Evolutionary conservation across 1,140 invertebrate species (phyloP), one percentile per base, ranked within the genome.

Genomic region (Meloidogyne chitwoodi): DNA sequence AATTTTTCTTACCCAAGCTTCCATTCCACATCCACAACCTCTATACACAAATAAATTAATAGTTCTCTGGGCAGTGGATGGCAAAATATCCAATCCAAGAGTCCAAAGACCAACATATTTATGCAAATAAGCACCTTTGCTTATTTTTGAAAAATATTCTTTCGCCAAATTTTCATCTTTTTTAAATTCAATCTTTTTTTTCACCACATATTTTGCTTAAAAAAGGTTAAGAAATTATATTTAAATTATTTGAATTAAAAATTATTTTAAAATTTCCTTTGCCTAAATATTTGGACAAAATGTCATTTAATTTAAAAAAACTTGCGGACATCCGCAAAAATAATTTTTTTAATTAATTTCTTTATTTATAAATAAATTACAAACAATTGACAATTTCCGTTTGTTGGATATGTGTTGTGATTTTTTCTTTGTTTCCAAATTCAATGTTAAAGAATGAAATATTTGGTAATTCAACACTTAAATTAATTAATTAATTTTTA

Each of bases 1-100:
- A n/a, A n/a, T n/a, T n/a, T n/a, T n/a, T n/a, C n/a, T 27, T 24
- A 69, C 68, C 68, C 68, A 69, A 1, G 38, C 68, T 26, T 69
- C 41, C 68, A 69, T 48, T n/a, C 26, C 34, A 19, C 68, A 69
- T 1, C 14, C 16, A 29, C 68, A 69, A 8, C 29, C 68, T 29
- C 31, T 38, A 61, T 69, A 69, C 1, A 44, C 68, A 29, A 56
- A 61, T 19, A 69, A 41, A 41, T 69, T 14, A 19, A 41, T 19
- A 10, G 4, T 44, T 31, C 8, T 5, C 24, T 61, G 68, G 0
- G 12, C 29, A 27, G 16, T 26, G 5, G 61, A 38, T 29, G 68
- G 68, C 19, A 69, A 11, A 14, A 69, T 19, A 29, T 69, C 68
- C 10, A 69, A 29, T 26, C 68, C 68, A 6, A 69, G 19, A 44